These are phyloP conservation scores for Rhagophthalmus giganteus DNA, from an alignment of 2,888 invertebrate species.

Conservation along the genomic window DNA sequence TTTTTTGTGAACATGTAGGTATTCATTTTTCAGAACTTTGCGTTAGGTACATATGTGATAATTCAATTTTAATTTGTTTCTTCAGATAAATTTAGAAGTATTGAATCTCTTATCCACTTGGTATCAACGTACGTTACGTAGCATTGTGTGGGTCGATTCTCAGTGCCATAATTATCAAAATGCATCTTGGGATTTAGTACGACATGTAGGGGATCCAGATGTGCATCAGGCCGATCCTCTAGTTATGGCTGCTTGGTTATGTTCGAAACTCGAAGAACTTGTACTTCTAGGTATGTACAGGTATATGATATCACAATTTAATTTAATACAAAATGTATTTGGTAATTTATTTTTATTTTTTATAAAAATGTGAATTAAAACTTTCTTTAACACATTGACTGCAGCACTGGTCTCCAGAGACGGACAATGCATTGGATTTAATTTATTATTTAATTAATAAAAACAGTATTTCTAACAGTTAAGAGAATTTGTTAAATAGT, in stretches of 20 bases:
- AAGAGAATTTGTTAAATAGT: no score
- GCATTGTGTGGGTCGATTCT: constrained; percentile 67
- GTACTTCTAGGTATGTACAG: constrained; percentile 55
- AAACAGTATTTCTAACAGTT: no score
- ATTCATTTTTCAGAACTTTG: background rate
- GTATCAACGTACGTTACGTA: constrained; percentile 60
- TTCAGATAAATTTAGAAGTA: constrained; percentile 59
- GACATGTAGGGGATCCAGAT: constrained; percentile 17
- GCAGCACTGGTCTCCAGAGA: no score
- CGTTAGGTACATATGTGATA: background rate
- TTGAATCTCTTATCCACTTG: constrained; percentile 60
- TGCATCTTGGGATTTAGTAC: constrained; percentile 32
- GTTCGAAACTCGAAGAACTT: constrained; percentile 62
- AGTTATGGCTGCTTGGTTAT: constrained; percentile 69
- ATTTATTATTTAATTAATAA: no score
- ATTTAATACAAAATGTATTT: constrained; percentile 11
- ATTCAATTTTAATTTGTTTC: constrained; percentile 17
- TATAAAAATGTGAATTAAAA: no score
- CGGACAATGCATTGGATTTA: no score
- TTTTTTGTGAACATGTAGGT: constrained; percentile 69
- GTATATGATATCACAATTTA: no score
- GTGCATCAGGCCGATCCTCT: constrained; percentile 60
- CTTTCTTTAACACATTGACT: no score
- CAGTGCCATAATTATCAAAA: constrained; percentile 40
- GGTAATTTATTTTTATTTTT: no score